Evolutionary conservation across 2,888 invertebrate species (phyloP).

Genomic region (Fragum sueziense): DNA sequence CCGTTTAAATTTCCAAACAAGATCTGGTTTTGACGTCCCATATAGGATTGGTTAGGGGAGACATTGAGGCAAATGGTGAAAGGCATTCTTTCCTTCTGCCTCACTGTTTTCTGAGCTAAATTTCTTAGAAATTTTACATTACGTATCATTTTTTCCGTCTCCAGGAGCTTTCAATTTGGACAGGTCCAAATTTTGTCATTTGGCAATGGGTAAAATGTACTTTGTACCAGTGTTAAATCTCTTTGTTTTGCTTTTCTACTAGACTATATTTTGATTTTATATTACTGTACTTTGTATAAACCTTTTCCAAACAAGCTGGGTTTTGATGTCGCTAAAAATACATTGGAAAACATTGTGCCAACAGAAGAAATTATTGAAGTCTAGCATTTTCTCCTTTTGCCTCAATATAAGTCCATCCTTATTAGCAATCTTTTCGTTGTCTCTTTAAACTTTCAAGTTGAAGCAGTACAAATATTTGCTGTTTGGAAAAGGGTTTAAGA

Average conservation of each 20-base stretch:
- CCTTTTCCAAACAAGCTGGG: too few species aligned
- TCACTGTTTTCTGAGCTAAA: neutral
- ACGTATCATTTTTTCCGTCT: neutral
- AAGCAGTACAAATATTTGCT: too few species aligned
- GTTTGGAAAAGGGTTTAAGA: too few species aligned
- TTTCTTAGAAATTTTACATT: neutral
- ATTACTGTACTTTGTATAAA: neutral
- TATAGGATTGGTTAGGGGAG: neutral
- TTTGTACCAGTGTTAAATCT: neutral
- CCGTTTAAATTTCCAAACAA: neutral
- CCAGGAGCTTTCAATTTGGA: too few species aligned
- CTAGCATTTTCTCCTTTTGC: too few species aligned
- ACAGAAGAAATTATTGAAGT: neutral
- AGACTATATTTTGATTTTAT: neutral
- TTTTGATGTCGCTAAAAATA: neutral
- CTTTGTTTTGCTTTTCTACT: neutral
- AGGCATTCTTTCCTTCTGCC: neutral
- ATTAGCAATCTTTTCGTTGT: neutral
- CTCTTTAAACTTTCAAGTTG: too few species aligned
- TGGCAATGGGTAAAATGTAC: too few species aligned
- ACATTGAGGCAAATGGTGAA: conserved; percentile 3
- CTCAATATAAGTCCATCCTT: neutral
- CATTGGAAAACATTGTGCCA: neutral
- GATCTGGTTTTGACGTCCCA: neutral
- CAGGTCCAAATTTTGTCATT: too few species aligned